Percentiles rank a stretch among this genome's conserved stretches.
Evolutionary conservation across 2,113 vertebrate genomes (phyloP).

Genomic region (Megaptera novaeangliae): DNA sequence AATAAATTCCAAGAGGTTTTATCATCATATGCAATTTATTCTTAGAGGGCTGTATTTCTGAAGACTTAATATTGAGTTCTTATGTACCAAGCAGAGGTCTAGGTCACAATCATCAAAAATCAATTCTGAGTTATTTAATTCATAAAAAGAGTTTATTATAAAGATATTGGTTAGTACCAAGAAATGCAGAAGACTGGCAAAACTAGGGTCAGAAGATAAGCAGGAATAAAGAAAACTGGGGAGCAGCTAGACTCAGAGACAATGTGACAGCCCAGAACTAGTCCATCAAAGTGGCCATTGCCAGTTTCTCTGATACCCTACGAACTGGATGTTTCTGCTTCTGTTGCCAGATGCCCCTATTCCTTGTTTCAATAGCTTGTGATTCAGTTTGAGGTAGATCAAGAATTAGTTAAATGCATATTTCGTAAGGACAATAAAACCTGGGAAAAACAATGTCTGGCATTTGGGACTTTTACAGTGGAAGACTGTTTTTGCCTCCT

Average conservation of each 20-base stretch:
- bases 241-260: background rate
- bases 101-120: conserved; percentile 22
- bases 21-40: conserved; percentile 21
- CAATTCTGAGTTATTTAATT: conserved; percentile 28
- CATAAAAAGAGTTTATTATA: conserved; percentile 6
- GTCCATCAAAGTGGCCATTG: background rate
- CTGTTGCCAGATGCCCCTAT: background rate
- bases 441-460: background rate
- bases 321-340: background rate
- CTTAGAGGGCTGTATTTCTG: background rate
- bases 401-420: background rate
- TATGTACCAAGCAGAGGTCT: background rate
- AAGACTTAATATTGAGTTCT: background rate
- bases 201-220: background rate
- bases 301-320: background rate
- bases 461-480: background rate
- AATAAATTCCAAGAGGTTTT: conserved; percentile 12
- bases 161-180: background rate
- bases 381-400: background rate
- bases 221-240: background rate
- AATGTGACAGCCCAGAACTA: background rate
- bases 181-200: background rate
- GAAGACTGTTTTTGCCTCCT: background rate
- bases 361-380: background rate
- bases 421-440: background rate